Percentiles rank a stretch among this genome's conserved stretches.
These are phyloP conservation scores for Thinocorus orbignyianus DNA, from an alignment of 2,113 vertebrate species.

Conservation along the genomic window DNA sequence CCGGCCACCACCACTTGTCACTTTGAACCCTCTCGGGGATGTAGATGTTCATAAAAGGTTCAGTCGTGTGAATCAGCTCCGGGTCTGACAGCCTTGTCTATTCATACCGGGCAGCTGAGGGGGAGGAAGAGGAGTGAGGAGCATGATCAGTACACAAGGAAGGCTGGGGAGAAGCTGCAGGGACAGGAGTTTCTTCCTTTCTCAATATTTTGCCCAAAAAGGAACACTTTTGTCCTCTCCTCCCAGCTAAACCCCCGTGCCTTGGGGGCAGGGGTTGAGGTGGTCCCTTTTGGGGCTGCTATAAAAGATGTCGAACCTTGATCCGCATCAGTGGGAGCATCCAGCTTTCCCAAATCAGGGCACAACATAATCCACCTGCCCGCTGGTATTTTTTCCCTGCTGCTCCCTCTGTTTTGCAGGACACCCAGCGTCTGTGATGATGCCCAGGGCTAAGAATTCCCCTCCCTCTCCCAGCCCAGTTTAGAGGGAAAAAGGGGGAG, in stretches of 20 bases:
- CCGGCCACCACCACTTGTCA: background rate
- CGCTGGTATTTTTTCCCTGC: fast-evolving
- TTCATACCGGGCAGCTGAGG: background rate
- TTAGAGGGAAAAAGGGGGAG: background rate
- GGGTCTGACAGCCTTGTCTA: background rate
- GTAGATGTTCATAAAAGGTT: background rate
- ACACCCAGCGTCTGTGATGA: background rate
- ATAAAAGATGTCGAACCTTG: background rate
- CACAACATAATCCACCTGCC: background rate
- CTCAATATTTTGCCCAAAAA: background rate
- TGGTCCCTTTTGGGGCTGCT: background rate
- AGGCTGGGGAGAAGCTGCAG: background rate
- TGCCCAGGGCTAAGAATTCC: background rate
- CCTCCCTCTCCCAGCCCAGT: background rate
- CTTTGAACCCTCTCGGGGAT: background rate
- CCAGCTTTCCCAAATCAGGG: background rate
- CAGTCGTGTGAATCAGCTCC: background rate
- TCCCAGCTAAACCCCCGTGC: background rate
- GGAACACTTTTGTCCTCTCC: background rate
- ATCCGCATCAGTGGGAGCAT: background rate
- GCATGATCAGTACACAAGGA: background rate
- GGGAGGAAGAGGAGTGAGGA: slow-evolving; percentile 7
- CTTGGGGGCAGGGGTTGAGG: background rate
- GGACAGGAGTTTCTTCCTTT: background rate
- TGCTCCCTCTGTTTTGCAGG: background rate